phyloP scores from a whole-genome alignment of 2,113 vertebrate genomes.

The Callaeas wilsoni region DNA sequence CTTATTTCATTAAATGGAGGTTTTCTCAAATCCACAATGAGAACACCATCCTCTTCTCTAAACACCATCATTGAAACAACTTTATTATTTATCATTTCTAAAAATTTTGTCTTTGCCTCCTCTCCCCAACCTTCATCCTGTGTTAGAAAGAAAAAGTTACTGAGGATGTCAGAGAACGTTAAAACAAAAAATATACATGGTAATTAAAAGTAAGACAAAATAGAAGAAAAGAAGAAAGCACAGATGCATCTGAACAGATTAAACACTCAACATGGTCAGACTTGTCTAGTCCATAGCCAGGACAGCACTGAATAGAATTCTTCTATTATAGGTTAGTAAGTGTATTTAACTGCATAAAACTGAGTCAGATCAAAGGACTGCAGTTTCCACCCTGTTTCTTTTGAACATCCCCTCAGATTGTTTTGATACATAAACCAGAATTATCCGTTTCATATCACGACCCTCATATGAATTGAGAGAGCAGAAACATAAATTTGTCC shows the following conservation, averaged over 20 bases:
- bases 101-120: constrained; percentile 75
- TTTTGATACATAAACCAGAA: not conserved
- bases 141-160: not conserved
- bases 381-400: not conserved
- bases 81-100: constrained; percentile 76
- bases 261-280: not conserved
- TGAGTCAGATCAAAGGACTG: not conserved
- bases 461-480: not conserved
- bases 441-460: not conserved
- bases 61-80: constrained; percentile 80
- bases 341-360: not conserved
- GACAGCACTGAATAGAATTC: not conserved
- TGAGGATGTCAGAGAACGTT: not conserved
- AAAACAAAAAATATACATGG: not conserved
- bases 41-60: constrained; percentile 75
- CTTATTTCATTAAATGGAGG: constrained; percentile 70
- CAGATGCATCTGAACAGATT: not conserved
- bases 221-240: not conserved
- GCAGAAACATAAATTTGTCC: not conserved
- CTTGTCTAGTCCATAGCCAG: not conserved
- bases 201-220: not conserved
- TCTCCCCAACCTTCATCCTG: constrained; percentile 82
- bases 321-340: not conserved
- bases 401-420: not conserved
- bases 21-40: constrained; percentile 90